Base-by-base conservation (phyloP, 1,140 invertebrate genomes). In the Metopolophium dirhodum region DNA sequence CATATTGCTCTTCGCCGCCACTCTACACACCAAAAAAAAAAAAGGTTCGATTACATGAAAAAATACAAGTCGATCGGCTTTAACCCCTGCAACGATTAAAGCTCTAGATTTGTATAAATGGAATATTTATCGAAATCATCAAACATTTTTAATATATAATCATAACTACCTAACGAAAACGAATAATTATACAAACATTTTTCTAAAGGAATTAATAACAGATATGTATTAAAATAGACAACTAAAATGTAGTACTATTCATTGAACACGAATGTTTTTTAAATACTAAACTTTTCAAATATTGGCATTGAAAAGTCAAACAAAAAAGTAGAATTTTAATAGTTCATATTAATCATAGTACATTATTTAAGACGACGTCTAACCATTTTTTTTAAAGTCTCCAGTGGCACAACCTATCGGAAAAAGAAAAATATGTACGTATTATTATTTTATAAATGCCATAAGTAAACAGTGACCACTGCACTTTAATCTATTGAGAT, bases 401-500 rank as follows among this genome's bases (percentile, higher is more conserved):
- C 7, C 7, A 49, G 3, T 0, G n/a, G 11, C 23, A 93, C 26
- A 23, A 45, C 23, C 23, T 23, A 47, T 93, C 37, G 51, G 82
- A 90, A 57, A 93, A 93, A 37, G 45, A 47, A 14, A 41, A 54
- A 54, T 54, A 77, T 11, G 20, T 41, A 57, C 54, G 54, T 57
- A 30, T 89, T 90, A 57, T 89, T 93, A 54, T 89, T 54, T 3
- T 3, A 89, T 49, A 93, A 89, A 85, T 82, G 90, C 86, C 87
- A 93, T 18, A 93, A 8, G 41, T 49, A 11, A 14, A 49, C 0
- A 49, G 23, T 86, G 54, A 41, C 45, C 88, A 26, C 45, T 41
- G 41, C 95, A 94, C 87, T 85, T 49, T 7, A 49, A 82, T 45
- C n/a, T 83, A 37, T 18, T 18, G 26, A 86, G 94, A 93, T 87